Evolutionary conservation across 2,888 invertebrate genomes (phyloP), one percentile per base, ranked within the genome.

Genomic region (Autographa gamma): DNA sequence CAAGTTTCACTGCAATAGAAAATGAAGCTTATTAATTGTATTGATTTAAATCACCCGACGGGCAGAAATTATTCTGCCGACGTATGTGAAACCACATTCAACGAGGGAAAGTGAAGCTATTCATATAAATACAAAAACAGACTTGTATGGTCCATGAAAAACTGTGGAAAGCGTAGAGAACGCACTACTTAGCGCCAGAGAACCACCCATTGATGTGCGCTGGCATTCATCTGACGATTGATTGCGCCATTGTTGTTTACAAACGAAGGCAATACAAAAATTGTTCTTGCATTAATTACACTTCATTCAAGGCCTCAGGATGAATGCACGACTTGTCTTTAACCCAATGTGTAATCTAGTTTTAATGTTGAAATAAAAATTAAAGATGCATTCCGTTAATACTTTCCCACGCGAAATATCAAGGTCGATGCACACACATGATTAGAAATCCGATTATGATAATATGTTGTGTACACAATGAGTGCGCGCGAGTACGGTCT

Each of bases 71-170:
- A 70, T 65, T 69, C 68, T 73, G 43, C 59, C 61, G 34, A 66
- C 48, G 63, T 68, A 83, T 82, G 81, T 80, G 83, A 82, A 77
- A 79, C 72, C 60, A 71, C 79, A 78, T 80, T 77, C 77, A 77
- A 85, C 84, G 73, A 81, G 83, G 76, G 86, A 87, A 88, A 88
- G 89, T 86, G 81, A 85, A 85, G 71, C 80, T 71, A 85, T 85
- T 79, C 80, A 83, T 81, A 79, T 19, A 72, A 73, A 81, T 68
- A 83, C 76, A 85, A 83, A 85, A 83, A 77, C 69, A 69, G 61
- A 66, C 43, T 52, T 68, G 74, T 68, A 73, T 72, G 71, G 74
- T 69, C 67, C 66, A 85, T 84, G 82, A 81, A 88, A 84, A 87
- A 80, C 75, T 41, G 76, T 82, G 80, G 81, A 84, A 86, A 84